These are phyloP conservation scores for Coregonus sp. DNA, from an alignment of 2,797 vertebrate species.

Conservation along the genomic window DNA sequence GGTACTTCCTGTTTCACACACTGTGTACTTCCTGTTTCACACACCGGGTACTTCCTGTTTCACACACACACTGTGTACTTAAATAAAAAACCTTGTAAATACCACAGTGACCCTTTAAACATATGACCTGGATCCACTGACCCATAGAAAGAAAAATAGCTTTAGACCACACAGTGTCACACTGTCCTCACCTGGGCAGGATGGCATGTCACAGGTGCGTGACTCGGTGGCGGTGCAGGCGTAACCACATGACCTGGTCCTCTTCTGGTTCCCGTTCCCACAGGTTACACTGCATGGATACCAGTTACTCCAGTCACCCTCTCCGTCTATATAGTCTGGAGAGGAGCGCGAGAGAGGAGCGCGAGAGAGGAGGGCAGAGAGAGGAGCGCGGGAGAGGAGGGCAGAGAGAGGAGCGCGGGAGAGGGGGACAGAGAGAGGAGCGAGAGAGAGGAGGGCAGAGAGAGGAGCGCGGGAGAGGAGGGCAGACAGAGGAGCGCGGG, in stretches of 20 bases:
- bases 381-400: conserved; percentile 1
- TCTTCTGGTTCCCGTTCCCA: conserved; percentile 90
- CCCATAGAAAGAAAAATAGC: neutral
- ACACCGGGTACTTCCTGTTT: no score
- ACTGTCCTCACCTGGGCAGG: conserved; percentile 84
- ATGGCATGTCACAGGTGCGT: conserved; percentile 89
- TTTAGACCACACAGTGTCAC: neutral
- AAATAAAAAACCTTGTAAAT: neutral
- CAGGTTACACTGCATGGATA: conserved; percentile 90
- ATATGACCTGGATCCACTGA: neutral
- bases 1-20: no score
- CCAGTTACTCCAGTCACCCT: conserved; percentile 94
- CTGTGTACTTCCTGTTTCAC: no score
- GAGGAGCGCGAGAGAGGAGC: conserved; percentile 45
- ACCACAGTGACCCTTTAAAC: neutral
- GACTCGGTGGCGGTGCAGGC: conserved; percentile 94
- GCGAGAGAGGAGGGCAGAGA: conserved; percentile 25
- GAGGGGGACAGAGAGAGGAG: no score
- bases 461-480: no score
- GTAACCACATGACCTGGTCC: conserved; percentile 90
- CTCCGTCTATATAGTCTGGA: conserved; percentile 88
- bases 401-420: no score
- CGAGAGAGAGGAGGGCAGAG: no score
- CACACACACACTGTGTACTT: no score
- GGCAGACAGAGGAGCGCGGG: neutral